phyloP scores from a whole-genome alignment of 2,888 invertebrate genomes.

The Hydropsyche betteni region DNA sequence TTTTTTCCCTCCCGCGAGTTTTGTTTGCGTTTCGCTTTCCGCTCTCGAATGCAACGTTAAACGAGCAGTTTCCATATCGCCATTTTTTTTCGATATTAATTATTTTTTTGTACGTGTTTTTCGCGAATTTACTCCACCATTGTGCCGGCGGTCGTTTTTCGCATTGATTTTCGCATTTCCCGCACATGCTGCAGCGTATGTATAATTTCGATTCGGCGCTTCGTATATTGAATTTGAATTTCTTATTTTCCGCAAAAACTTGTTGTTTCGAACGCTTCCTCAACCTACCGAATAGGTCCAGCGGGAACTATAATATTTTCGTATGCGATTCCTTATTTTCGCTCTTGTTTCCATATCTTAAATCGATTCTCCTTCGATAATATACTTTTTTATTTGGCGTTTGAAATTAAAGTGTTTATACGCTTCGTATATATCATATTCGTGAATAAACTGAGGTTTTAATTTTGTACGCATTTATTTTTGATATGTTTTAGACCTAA shows the following conservation, averaged over 20 bases:
- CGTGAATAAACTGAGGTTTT: too few species aligned
- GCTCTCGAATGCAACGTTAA: constrained; percentile 34
- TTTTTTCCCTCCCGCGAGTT: constrained; percentile 30
- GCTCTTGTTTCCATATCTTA: background rate
- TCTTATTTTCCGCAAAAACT: constrained; percentile 37
- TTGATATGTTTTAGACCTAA: too few species aligned
- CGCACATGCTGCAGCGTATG: constrained; percentile 2
- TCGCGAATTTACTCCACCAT: background rate
- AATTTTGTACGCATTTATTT: too few species aligned
- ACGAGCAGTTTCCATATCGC: constrained; percentile 15
- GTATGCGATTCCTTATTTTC: constrained; percentile 15
- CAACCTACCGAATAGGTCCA: constrained; percentile 11
- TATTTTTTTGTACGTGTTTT: constrained; percentile 16
- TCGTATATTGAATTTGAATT: constrained; percentile 38
- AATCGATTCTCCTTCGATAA: constrained; percentile 3
- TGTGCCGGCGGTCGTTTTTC: constrained; percentile 1
- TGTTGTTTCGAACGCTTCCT: constrained; percentile 20
- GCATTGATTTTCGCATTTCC: constrained; percentile 37
- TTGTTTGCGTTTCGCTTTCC: constrained; percentile 3
- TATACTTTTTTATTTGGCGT: background rate
- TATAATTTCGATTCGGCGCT: constrained; percentile 33
- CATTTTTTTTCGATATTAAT: constrained; percentile 14
- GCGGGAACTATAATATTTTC: constrained; percentile 22
- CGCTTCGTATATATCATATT: too few species aligned
- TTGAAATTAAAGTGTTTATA: background rate